Evolutionary conservation across 2,113 vertebrate species (phyloP).

Genomic region (Pelodiscus sinensis): DNA sequence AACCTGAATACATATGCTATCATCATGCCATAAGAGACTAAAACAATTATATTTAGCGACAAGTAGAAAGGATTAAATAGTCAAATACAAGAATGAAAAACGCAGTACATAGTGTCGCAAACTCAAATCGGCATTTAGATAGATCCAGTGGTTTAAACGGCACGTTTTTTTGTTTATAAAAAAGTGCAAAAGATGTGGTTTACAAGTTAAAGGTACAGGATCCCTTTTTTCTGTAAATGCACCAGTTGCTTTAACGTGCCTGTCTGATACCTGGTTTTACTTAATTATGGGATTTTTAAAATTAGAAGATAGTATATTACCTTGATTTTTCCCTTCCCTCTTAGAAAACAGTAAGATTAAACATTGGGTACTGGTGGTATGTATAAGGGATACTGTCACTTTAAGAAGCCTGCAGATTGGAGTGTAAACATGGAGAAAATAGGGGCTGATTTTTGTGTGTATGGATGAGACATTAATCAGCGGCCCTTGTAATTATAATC

Average conservation of each 20-base stretch:
- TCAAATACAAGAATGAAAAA: constrained; percentile 99
- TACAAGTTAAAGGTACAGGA: constrained; percentile 99
- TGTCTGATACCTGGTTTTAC: constrained; percentile 56
- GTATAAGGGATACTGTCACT: constrained; percentile 90
- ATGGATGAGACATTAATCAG: constrained; percentile 87
- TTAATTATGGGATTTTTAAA: constrained; percentile 45
- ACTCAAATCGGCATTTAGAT: constrained; percentile 99
- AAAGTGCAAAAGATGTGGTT: constrained; percentile 95
- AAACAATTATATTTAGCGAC: constrained; percentile 99
- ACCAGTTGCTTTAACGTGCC: constrained; percentile 74
- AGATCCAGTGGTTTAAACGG: constrained; percentile 96
- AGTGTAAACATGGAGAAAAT: constrained; percentile 96
- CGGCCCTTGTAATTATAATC: constrained; percentile 90
- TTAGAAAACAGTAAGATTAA: not conserved
- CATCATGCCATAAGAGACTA: constrained; percentile 99
- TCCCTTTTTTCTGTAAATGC: constrained; percentile 85
- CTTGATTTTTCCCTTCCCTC: not conserved
- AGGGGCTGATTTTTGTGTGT: constrained; percentile 88
- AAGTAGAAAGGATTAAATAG: constrained; percentile 99
- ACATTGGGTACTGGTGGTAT: constrained; percentile 62
- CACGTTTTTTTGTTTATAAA: constrained; percentile 87
- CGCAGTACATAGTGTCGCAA: constrained; percentile 98
- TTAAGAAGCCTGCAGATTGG: constrained; percentile 98
- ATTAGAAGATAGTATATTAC: constrained; percentile 67
- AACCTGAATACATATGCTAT: constrained; percentile 99